Evolutionary conservation across 2,888 invertebrate genomes (phyloP), one percentile per base, ranked within the genome.

Genomic region (Exephanes ischioxanthus): DNA sequence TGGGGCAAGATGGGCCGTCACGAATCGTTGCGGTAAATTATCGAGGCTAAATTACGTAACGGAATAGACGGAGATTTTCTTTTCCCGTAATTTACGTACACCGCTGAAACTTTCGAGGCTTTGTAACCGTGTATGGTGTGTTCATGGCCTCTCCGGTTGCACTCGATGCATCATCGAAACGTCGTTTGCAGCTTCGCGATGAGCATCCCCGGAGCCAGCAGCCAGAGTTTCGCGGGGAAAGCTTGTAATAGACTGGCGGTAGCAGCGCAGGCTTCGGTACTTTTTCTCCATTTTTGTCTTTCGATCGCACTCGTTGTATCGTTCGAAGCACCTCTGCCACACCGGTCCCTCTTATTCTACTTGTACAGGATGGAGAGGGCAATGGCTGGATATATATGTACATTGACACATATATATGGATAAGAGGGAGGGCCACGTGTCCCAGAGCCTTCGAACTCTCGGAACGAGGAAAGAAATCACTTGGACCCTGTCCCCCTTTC

Each of bases 101-200:
- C 33, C 71, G 19, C 9, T 3, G 33, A 53, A 19, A 53, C 19
- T 9, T 7, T 5, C 14, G 30, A 48, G 45, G n/a, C 14, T 51
- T 53, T 26, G 58, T 9, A 33, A 63, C 7, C 30, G 63, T 63
- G 63, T 63, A 63, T 16, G 11, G 33, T 63, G n/a, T 61, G 77
- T 76, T 37, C 53, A 61, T n/a, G n/a, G 33, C 22, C 61, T 73
- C 51, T 51, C 67, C 19, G 26, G 80, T 70, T 73, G 72, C 61
- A 73, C 72, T 80, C 85, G 77, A 83, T 83, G 85, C 83, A 83
- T 83, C 85, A 86, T 86, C 83, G 83, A 70, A 83, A 83, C 83
- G 85, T 86, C 85, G 85, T 86, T 86, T 66, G 83, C 85, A 86
- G 85, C 83, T 80, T 70, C 61, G 63, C 71, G 66, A 83, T 83